Conservation (phyloP, 2,113 vertebrate species). For the Chaetodon auriga region DNA sequence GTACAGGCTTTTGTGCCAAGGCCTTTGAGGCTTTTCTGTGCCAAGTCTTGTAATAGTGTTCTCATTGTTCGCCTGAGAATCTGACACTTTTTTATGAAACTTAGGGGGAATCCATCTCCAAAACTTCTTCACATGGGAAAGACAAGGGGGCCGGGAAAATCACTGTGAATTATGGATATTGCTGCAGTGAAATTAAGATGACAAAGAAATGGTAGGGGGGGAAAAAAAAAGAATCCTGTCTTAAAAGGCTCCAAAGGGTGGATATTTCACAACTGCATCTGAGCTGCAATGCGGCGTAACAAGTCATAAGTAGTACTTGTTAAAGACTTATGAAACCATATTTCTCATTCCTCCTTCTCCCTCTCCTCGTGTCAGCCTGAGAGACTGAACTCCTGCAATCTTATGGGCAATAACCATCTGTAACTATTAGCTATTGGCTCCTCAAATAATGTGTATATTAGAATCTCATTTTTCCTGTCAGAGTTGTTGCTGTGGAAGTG, state of each 20-base stretch:
- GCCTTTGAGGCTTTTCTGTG: conserved; percentile 82
- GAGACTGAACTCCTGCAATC: conserved; percentile 35
- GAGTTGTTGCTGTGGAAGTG: conserved; percentile 34
- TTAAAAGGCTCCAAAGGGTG: conserved; percentile 58
- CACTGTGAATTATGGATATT: conserved; percentile 73
- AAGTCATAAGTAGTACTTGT: conserved; percentile 67
- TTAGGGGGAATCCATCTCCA: conserved; percentile 72
- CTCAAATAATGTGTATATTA: conserved; percentile 58
- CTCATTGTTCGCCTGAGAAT: conserved; percentile 78
- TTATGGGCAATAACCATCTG: conserved; percentile 56
- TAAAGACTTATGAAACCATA: conserved; percentile 67
- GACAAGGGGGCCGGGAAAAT: conserved; percentile 60
- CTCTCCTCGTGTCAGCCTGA: conserved; percentile 39
- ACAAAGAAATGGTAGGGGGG: conserved; percentile 63
- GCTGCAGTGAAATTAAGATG: conserved; percentile 73
- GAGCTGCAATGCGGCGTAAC: conserved; percentile 69
- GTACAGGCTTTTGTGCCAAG: conserved; percentile 81
- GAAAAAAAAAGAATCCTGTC: conserved; percentile 32
- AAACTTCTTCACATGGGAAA: conserved; percentile 72
- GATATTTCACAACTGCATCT: conserved; percentile 64
- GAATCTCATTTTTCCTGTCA: conserved; percentile 27
- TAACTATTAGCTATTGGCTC: conserved; percentile 55
- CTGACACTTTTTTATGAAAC: conserved; percentile 71
- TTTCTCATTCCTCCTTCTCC: conserved; percentile 43
- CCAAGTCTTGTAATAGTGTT: conserved; percentile 80